Base-by-base conservation (phyloP, 2,888 invertebrate genomes). In the Philereme transversata region DNA sequence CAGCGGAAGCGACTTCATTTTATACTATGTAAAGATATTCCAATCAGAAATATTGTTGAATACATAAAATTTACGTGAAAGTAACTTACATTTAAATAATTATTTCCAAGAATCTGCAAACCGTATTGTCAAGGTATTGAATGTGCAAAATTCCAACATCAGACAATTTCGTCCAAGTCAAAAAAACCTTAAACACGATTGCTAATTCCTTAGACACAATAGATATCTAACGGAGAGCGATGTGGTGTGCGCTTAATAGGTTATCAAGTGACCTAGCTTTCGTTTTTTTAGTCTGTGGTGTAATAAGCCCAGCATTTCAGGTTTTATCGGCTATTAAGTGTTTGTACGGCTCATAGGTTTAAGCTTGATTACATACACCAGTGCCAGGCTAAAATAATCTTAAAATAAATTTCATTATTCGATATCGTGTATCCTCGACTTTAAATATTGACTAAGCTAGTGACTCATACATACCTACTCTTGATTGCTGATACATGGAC, bases 291-390 rank as follows among this genome's bases (percentile, higher is more conserved):
- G 48, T 22, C 49, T 61, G 47, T 52, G 56, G 40, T 45, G n/a
- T 40, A 22, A 22, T 22, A 51, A 54, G 11, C 36, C 10, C 9
- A 48, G 47, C 45, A 35, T 56, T 46, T 38, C 58, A 57, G 51
- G 35, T 56, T 86, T 87, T 81, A 87, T 83, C 75, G 77, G 75
- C 83, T 76, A 84, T 86, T 81, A 84, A 83, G 75, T 75, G 76
- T 75, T 83, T 57, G 45, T 46, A 51, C 46, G 10, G 51, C 51
- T 51, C 50, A 46, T 51, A 41, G 40, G 43, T 46, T 51, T 46
- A 60, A 55, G 53, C 54, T 50, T 57, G 52, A 52, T 41, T 59
- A 63, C 47, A 40, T 43, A 70, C 65, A 69, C 73, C 69, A 70
- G 48, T 59, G 44, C 44, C 48, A 54, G 53, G 57, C 72, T 60